A percentile compares a stretch with the other conserved stretches of the same genome.
Conservation (phyloP, 2,113 vertebrate species). For the Macrotus californicus region DNA sequence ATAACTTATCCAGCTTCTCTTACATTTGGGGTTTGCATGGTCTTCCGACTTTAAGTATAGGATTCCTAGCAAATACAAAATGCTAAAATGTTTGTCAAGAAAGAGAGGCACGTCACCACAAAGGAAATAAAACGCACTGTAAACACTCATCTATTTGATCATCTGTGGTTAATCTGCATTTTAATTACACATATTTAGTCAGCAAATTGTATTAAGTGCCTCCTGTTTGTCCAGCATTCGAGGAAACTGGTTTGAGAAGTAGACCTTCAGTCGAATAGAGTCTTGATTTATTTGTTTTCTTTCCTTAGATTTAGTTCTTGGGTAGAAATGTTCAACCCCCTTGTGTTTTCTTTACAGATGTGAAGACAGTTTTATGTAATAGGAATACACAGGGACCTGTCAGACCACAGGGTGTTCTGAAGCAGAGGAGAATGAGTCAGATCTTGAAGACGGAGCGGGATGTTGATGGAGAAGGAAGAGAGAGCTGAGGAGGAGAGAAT, state of each 20-base stretch:
- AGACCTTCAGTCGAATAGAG: not conserved
- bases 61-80: not conserved
- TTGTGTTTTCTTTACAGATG: not conserved
- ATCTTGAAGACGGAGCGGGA: not conserved
- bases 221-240: not conserved
- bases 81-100: not conserved
- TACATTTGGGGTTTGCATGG: not conserved
- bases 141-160: not conserved
- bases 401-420: not conserved
- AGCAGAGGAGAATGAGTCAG: not conserved
- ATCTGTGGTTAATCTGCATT: not conserved
- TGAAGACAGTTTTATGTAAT: not conserved
- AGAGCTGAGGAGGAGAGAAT: not conserved
- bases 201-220: not conserved
- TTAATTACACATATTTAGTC: not conserved
- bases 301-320: not conserved
- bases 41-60: conserved; percentile 7
- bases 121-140: not conserved
- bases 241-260: not conserved
- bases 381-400: not conserved
- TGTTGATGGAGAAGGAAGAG: not conserved
- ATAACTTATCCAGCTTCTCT: not conserved
- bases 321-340: not conserved
- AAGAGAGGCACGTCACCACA: not conserved
- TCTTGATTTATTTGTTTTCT: not conserved